Evolutionary conservation across 2,113 vertebrate species (phyloP).

Genomic region (Poecile atricapillus): DNA sequence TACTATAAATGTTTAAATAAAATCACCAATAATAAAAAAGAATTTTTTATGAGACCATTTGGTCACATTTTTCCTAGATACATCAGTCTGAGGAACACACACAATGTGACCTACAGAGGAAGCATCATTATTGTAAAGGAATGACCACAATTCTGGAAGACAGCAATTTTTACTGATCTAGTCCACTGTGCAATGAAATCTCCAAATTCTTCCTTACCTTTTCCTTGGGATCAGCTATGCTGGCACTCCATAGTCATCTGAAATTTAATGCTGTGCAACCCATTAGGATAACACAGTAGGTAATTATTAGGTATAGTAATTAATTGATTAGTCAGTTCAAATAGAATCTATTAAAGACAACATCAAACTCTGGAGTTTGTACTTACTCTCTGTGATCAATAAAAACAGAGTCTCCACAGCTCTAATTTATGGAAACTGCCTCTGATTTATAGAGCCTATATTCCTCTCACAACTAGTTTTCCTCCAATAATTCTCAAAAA

Average conservation of each 20-base stretch:
- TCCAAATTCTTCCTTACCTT: background rate
- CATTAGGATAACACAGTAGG: background rate
- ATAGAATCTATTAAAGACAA: background rate
- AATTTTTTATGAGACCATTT: background rate
- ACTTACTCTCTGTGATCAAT: background rate
- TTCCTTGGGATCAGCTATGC: background rate
- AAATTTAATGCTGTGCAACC: background rate
- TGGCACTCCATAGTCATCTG: background rate
- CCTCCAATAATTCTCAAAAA: background rate
- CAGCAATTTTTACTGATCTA: background rate
- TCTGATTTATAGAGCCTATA: background rate
- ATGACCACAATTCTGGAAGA: background rate
- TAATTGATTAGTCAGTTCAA: background rate
- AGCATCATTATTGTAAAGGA: background rate
- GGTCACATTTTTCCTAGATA: background rate
- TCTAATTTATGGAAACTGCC: background rate
- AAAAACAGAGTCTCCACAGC: background rate
- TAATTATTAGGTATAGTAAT: background rate
- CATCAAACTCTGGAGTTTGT: background rate
- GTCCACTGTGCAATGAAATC: background rate
- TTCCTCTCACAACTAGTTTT: background rate
- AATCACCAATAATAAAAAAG: background rate
- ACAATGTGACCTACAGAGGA: background rate
- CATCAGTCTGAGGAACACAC: background rate
- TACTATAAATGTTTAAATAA: background rate